Base-by-base conservation (phyloP, 2,797 vertebrate genomes). In the Gobio occitaniae region DNA sequence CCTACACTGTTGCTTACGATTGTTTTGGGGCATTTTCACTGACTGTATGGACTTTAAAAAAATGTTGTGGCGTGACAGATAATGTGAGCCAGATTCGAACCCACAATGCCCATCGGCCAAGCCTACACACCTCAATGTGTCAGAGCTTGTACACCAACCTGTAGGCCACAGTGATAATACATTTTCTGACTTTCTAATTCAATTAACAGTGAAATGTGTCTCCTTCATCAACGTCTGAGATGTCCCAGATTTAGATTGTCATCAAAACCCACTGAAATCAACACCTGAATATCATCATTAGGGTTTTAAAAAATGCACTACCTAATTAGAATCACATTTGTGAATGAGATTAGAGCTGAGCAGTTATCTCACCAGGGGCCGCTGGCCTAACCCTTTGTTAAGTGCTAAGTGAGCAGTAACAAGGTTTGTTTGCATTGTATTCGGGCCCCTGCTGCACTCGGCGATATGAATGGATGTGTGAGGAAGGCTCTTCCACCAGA, bases 351-450 rank as follows among this genome's bases (percentile, higher is more conserved):
- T 85, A 84, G 83, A 84, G 82, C 71, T 56, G 80, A 87, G 78
- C 80, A 78, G 81, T 84, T 79, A 77, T 66, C 83, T 86, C 75
- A 36, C 85, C 38, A 0, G 80, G 59, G 85, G 83, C 78, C 17
- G 15, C 59, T 76, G 50, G 68, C 25, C 86, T 88, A 86, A 86
- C 85, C 83, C 68, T 66, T 82, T 71, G 87, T 84, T 87, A 82
- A 48, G 85, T 61, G 80, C 85, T 74, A 72, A 78, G 74, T 81
- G 87, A 86, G 87, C 66, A 17, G 76, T 88, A 89, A 89, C 85
- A 81, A 86, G 88, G 87, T 87, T 89, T 84, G 86, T 84, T 85
- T 87, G 84, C 69, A 86, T 88, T 85, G 82, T 85, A 85, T 78
- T 84, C 54, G 29, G 82, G 82, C 69, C 50, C 74, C 13, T 36